These are phyloP conservation scores for Leptonema lineaticorne DNA, from an alignment of 1,140 invertebrate genomes.

Conservation along the genomic window DNA sequence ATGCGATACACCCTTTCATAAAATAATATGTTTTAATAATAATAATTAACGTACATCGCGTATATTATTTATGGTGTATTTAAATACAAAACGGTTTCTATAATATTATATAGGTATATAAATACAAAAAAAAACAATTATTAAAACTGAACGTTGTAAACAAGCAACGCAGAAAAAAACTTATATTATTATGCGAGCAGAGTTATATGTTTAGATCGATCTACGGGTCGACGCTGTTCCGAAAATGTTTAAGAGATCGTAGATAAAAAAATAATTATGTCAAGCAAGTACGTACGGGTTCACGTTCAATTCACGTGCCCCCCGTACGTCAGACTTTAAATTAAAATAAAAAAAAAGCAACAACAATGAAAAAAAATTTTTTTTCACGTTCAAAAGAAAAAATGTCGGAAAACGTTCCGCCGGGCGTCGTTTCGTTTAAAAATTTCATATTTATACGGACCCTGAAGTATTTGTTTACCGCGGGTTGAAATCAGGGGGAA, in stretches of 20 bases:
- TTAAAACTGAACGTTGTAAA: neutral
- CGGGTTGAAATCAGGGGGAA: slow-evolving; percentile 2
- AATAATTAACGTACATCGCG: too few species aligned
- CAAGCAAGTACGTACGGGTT: neutral
- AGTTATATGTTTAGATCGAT: slow-evolving; percentile 24
- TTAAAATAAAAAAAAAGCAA: neutral
- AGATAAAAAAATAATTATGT: slow-evolving; percentile 39
- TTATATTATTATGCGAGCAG: slow-evolving; percentile 5
- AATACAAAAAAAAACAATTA: too few species aligned
- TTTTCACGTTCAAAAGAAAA: neutral
- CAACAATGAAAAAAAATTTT: neutral
- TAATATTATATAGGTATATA: neutral
- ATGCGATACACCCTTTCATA: too few species aligned
- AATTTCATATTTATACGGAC: neutral
- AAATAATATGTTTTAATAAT: too few species aligned
- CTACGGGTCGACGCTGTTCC: slow-evolving; percentile 24
- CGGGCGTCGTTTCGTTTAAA: neutral
- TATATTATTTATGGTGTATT: too few species aligned
- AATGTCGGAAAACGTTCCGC: neutral
- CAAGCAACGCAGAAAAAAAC: too few species aligned
- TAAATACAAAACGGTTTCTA: neutral
- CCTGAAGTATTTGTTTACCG: slow-evolving; percentile 4
- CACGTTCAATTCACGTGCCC: neutral
- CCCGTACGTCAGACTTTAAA: neutral
- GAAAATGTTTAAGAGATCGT: slow-evolving; percentile 26